These are phyloP conservation scores for Notarius quadriscutis DNA, from an alignment of 2,113 vertebrate species.

Conservation along the genomic window DNA sequence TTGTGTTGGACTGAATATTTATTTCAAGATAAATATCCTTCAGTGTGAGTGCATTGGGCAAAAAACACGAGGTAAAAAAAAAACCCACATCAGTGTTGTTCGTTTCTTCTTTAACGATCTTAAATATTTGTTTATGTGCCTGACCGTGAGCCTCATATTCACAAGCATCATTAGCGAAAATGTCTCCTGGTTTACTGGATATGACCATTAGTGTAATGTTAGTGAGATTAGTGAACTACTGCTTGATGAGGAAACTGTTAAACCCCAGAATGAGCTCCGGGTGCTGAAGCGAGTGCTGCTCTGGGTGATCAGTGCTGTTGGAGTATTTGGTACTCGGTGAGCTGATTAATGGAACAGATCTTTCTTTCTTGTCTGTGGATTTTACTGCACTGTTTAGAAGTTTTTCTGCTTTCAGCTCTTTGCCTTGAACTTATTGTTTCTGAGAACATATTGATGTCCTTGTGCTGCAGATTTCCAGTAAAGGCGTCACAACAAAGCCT, in stretches of 20 bases:
- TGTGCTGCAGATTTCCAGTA: neutral
- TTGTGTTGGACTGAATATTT: neutral
- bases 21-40: neutral
- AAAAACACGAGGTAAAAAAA: neutral
- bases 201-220: neutral
- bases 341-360: neutral
- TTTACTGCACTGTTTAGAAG: neutral
- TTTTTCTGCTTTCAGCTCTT: neutral
- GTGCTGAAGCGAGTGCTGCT: neutral
- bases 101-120: neutral
- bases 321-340: neutral
- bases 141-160: too few species aligned
- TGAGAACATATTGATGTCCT: neutral
- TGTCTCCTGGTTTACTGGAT: neutral
- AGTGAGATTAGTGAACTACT: neutral
- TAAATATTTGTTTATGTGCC: neutral
- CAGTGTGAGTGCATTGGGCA: too few species aligned
- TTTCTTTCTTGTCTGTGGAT: neutral
- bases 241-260: too few species aligned
- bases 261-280: neutral
- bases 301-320: neutral
- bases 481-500: constrained; percentile 23
- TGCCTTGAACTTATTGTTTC: constrained; percentile 12
- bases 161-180: too few species aligned
- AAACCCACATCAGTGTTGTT: neutral